phyloP scores from a whole-genome alignment of 2,113 vertebrate genomes.

The Grantiella picta region DNA sequence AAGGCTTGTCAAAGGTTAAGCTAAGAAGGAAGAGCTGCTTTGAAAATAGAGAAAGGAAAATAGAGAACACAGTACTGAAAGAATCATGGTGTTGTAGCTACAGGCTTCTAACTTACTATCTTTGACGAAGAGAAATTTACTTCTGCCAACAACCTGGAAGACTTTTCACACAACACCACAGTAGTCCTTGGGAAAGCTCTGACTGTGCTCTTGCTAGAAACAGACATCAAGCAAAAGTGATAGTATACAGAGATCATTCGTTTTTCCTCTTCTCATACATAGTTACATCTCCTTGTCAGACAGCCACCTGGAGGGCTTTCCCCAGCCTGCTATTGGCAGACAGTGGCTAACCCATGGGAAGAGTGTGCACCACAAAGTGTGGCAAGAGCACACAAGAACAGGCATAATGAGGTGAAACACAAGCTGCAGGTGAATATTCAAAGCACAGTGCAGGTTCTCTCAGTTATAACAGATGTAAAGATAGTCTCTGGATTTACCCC shows the following conservation, averaged over 20 bases:
- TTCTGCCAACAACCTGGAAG: neutral
- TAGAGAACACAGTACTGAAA: neutral
- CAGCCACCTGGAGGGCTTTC: neutral
- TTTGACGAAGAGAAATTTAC: neutral
- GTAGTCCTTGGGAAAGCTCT: constrained; percentile 18
- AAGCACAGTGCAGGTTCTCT: neutral
- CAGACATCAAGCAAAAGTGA: constrained; percentile 4
- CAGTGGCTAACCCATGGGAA: neutral
- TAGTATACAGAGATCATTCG: neutral
- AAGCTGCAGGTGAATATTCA: neutral
- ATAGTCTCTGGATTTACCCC: neutral
- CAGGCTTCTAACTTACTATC: constrained; percentile 31
- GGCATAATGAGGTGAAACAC: neutral
- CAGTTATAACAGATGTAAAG: neutral
- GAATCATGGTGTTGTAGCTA: neutral
- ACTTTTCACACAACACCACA: neutral
- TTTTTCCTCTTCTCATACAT: neutral
- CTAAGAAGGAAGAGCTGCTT: neutral
- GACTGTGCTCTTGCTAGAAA: constrained; percentile 22
- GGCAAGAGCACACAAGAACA: neutral
- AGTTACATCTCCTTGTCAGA: neutral
- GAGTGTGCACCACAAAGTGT: accelerated
- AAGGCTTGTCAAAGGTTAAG: neutral
- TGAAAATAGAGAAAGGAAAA: neutral
- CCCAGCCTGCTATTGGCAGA: neutral